These are phyloP conservation scores for Chrysogorgia sp. DNA, from an alignment of 92 coral and sea anemone genomes.

Conservation along the genomic window DNA sequence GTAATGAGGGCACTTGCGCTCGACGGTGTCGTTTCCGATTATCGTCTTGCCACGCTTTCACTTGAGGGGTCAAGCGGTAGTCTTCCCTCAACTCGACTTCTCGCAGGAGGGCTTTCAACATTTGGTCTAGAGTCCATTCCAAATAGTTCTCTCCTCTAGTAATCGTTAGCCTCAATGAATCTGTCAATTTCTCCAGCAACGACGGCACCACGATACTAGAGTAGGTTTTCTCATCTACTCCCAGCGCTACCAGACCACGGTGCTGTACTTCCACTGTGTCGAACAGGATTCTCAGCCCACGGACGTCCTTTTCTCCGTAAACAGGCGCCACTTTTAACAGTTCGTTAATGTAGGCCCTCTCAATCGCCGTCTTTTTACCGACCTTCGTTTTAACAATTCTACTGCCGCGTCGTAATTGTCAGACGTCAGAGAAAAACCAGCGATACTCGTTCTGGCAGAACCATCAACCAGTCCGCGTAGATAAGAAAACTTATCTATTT, in stretches of 20 bases:
- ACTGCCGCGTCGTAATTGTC: conserved; percentile 47
- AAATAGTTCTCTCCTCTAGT: conserved; percentile 49
- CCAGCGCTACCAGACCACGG: conserved; percentile 58
- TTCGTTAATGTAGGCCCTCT: conserved; percentile 27
- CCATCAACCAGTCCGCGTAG: conserved; percentile 42
- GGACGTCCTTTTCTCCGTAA: conserved; percentile 18
- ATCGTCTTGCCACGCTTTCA: conserved; percentile 11
- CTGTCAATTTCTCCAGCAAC: conserved; percentile 57
- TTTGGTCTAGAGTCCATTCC: conserved; percentile 42
- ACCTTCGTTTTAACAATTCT: conserved; percentile 33
- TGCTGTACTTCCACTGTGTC: conserved; percentile 42
- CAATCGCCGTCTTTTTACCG: conserved; percentile 24
- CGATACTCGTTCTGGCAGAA: conserved; percentile 48
- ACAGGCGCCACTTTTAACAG: conserved; percentile 47
- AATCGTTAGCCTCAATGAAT: conserved; percentile 56
- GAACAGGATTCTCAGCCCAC: conserved; percentile 35
- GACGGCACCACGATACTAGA: conserved; percentile 57
- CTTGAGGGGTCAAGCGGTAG: conserved; percentile 37
- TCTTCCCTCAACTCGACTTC: conserved; percentile 63
- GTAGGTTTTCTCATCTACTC: conserved; percentile 48
- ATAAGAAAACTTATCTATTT: conserved; percentile 45
- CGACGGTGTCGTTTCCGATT: conserved; percentile 5
- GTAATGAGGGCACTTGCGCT: conserved; percentile 22
- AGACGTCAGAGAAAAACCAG: conserved; percentile 53
- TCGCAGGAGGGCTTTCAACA: conserved; percentile 27